phyloP scores from a whole-genome alignment of 2,113 vertebrate genomes.

The Perognathus longimembris region DNA sequence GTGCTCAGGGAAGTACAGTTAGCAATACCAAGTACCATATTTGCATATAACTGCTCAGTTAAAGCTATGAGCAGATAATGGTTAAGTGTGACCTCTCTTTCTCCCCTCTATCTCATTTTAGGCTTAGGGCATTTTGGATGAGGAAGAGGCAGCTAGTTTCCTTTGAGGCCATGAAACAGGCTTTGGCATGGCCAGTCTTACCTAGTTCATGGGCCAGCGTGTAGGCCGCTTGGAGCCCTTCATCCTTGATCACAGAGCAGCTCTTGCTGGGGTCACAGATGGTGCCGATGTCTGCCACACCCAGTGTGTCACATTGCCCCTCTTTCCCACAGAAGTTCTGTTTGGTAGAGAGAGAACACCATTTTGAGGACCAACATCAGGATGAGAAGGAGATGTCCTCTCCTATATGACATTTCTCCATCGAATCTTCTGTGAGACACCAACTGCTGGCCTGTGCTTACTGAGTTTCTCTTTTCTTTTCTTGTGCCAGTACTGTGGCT shows the following conservation, averaged over 20 bases:
- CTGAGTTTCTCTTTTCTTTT: too few relatives aligned
- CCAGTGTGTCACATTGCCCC: constrained; percentile 93
- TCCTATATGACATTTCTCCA: rapidly evolving
- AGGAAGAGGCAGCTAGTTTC: background rate
- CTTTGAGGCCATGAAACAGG: rapidly evolving
- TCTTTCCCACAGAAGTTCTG: constrained; percentile 96
- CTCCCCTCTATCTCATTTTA: too few relatives aligned
- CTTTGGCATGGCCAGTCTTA: constrained; percentile 71
- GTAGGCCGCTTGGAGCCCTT: constrained; percentile 96
- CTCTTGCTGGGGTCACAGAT: constrained; percentile 97
- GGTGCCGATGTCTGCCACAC: constrained; percentile 95
- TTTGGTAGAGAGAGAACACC: background rate
- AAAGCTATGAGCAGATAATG: background rate
- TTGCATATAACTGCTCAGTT: background rate
- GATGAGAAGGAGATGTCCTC: background rate
- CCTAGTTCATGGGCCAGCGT: constrained; percentile 96
- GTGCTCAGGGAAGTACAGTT: background rate
- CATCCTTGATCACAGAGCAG: constrained; percentile 96
- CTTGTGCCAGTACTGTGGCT: too few relatives aligned
- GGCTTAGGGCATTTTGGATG: background rate
- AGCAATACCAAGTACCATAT: too few relatives aligned
- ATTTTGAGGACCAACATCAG: background rate
- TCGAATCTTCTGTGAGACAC: background rate
- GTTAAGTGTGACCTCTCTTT: background rate
- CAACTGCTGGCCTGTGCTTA: background rate